Conservation (phyloP, 1,140 invertebrate genomes). For the Bombus consobrinus region DNA sequence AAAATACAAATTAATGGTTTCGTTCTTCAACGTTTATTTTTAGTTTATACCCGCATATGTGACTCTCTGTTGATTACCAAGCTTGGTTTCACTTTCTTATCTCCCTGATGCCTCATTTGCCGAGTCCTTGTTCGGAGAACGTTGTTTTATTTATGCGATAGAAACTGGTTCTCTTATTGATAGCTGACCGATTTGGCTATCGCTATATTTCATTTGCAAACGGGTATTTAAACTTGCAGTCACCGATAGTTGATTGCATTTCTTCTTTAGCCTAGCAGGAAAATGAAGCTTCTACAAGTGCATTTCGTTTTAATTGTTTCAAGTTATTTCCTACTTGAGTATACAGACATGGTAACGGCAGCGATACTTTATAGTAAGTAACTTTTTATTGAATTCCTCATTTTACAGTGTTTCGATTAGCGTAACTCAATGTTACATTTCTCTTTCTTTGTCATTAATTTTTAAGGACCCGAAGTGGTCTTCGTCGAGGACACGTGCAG, state of each 20-base stretch:
- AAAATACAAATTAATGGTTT: slow-evolving; percentile 17
- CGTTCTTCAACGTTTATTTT: not conserved
- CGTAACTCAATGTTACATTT: too few relatives aligned
- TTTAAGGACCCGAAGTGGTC: not conserved
- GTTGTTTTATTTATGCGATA: slow-evolving; percentile 8
- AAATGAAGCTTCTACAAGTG: slow-evolving; percentile 12
- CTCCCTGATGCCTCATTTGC: slow-evolving; percentile 16
- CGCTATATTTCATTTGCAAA: not conserved
- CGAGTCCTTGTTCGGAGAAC: slow-evolving; percentile 13
- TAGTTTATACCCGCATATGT: not conserved
- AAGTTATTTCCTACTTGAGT: not conserved
- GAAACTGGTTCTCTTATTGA: slow-evolving; percentile 38
- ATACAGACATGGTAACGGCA: not conserved
- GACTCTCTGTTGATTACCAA: not conserved
- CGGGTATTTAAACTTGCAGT: slow-evolving; percentile 27
- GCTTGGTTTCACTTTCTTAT: slow-evolving; percentile 15
- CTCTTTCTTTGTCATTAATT: not conserved
- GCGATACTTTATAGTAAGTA: slow-evolving; percentile 20
- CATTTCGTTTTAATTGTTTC: not conserved
- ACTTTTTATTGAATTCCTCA: too few relatives aligned
- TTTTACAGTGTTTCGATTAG: not conserved
- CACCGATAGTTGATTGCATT: slow-evolving; percentile 3
- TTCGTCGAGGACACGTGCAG: slow-evolving; percentile 9
- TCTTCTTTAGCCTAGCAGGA: not conserved
- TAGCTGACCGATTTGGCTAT: slow-evolving; percentile 19